Evolutionary conservation across 1,140 invertebrate species (phyloP), one percentile per base, ranked within the genome.

Genomic region (Tachypleus tridentatus): DNA sequence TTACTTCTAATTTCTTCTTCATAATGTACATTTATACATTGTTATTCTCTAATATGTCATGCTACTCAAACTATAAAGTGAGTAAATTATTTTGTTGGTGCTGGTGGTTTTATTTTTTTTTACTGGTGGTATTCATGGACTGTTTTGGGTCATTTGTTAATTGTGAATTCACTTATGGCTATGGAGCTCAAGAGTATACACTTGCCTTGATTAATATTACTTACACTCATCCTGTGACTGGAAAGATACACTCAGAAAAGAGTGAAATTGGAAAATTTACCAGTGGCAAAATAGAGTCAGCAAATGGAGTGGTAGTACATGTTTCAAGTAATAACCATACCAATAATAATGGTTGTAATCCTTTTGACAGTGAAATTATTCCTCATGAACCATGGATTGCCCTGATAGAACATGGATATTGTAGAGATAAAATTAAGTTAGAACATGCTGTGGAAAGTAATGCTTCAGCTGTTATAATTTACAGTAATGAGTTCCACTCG

Each of bases 341-440:
- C 4, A 83, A 85, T 71, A 84, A 86, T 71, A 80, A 80, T 5
- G 86, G 84, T 3, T 89, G 87, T 73, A 5, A 77, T 75, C 81
- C 83, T 4, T 78, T 87, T 49, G 71, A 78, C 11, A 82, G 82
- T 54, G 66, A 68, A 7, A 64, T 58, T 3, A 58, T 70, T 0
- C 65, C 65, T 4, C 73, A 74, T 0, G 78, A 81, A 47, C 80
- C 84, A 1, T 91, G 87, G 87, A 84, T 91, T 62, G 88, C 87
- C 2, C 76, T 91, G 60, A 84, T 89, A 4, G 81, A 83, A 68
- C 76, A 87, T 11, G 88, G 87, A 49, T 78, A 75, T 29, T 91
- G 88, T 76, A 85, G 85, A 69, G 88, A 88, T 73, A 84, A 87
- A 72, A 81, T 83, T 58, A 91, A 90, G 77, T 81, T 87, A 62